phyloP scores from a whole-genome alignment of 1,140 invertebrate species.

The Achroia grisella region DNA sequence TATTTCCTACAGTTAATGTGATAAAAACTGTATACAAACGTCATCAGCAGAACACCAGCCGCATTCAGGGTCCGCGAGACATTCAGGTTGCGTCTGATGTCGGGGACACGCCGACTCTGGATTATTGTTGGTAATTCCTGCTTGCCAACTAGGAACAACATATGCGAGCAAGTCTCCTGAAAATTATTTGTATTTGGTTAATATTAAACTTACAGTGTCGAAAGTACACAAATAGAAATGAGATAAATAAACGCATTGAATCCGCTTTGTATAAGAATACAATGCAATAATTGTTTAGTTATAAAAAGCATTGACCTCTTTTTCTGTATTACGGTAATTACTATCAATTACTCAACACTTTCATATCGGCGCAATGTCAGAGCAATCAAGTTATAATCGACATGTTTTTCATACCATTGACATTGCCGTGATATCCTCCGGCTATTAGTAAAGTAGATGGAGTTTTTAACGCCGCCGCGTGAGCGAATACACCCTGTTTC shows the following conservation, averaged over 20 bases:
- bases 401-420: conserved; percentile 76
- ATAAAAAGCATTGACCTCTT: too few species aligned
- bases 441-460: conserved; percentile 89
- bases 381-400: too few species aligned
- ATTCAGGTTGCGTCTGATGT: conserved; percentile 83
- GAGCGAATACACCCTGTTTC: conserved; percentile 90
- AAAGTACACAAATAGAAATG: too few species aligned
- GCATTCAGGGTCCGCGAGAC: conserved; percentile 92
- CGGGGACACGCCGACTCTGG: conserved; percentile 83
- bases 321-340: background rate
- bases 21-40: conserved; percentile 35
- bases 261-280: too few species aligned
- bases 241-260: too few species aligned
- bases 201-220: background rate
- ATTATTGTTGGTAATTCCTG: conserved; percentile 78
- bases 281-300: too few species aligned
- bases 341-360: conserved; percentile 1
- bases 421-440: conserved; percentile 94
- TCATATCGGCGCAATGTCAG: too few species aligned
- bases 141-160: conserved; percentile 83
- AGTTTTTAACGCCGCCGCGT: conserved; percentile 84
- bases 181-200: background rate
- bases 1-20: conserved; percentile 6
- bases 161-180: conserved; percentile 82
- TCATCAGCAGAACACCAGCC: conserved; percentile 93